Evolutionary conservation across 1,140 invertebrate genomes (phyloP), one percentile per base, ranked within the genome.

Genomic region (Cecropterus lyciades): DNA sequence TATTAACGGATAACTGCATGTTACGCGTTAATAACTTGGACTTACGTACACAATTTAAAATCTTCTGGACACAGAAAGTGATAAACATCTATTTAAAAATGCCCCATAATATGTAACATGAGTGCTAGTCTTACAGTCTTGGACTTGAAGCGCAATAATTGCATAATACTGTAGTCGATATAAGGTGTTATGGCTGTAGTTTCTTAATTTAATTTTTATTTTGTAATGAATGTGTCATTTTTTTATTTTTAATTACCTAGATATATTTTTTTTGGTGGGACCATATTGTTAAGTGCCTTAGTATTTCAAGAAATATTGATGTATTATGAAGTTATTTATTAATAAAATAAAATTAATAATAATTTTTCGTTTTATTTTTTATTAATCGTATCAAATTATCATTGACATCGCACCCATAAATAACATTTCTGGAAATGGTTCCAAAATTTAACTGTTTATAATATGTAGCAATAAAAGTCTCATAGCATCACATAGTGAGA

Each of bases 231-330:
- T 74, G 77, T 84, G 78, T 86, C 81, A 83, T 82, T 76, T 76
- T 56, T 73, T 75, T 37, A 53, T n/a, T 16, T 53, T 65, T 79
- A 77, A 79, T 70, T 70, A 65, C 40, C 56, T 77, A 69, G 68
- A 6, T 33, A 33, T 33, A 33, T n/a, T n/a, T 33, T 73, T 79
- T 80, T 80, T 79, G 76, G 72, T 79, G 87, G 87, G 87, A 89
- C 87, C 87, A 89, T 83, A 85, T 79, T 72, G 49, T 75, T 85
- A 86, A 89, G 87, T 89, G 87, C 85, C 87, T 89, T 89, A 78
- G 80, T 87, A 80, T 80, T 78, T 81, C 62, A n/a, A 65, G 69
- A 72, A 48, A 51, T 66, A 79, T 57, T 79, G 66, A 69, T 73
- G 66, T 79, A 79, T 67, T 65, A 73, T 79, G 67, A 79, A 76